Conservation (phyloP, 92 coral and sea anemone species). For the Phenganax stokvisi region DNA sequence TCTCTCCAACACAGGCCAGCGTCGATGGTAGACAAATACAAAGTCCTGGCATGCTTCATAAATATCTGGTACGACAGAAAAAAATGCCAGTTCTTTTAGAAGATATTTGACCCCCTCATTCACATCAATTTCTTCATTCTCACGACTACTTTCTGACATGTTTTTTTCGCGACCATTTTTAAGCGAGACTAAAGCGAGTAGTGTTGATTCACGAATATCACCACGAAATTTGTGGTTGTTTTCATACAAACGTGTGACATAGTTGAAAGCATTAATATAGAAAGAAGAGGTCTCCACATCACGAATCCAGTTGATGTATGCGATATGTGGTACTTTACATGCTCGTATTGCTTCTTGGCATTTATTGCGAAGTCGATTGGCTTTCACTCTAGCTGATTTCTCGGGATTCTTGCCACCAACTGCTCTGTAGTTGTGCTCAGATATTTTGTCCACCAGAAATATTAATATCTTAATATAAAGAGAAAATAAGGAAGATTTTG, state of each 20-base stretch:
- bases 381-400: constrained; percentile 54
- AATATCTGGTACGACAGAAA: constrained; percentile 50
- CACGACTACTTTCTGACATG: constrained; percentile 21
- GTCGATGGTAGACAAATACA: constrained; percentile 74
- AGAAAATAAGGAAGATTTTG: too few species aligned
- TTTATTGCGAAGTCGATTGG: constrained; percentile 45
- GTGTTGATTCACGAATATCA: constrained; percentile 57
- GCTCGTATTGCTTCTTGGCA: constrained; percentile 25
- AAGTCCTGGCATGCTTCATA: constrained; percentile 55
- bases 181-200: constrained; percentile 54
- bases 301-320: constrained; percentile 59
- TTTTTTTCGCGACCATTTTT: constrained; percentile 55
- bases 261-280: constrained; percentile 50
- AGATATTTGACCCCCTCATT: constrained; percentile 72
- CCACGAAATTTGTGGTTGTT: constrained; percentile 54
- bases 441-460: constrained; percentile 66
- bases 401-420: constrained; percentile 72
- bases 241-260: constrained; percentile 54
- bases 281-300: constrained; percentile 60
- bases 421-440: constrained; percentile 74
- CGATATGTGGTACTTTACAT: constrained; percentile 39
- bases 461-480: constrained; percentile 50
- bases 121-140: constrained; percentile 39
- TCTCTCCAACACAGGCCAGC: constrained; percentile 72
- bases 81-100: constrained; percentile 65